phyloP scores from a whole-genome alignment of 2,113 vertebrate genomes.

The Chlorodrepanis virens region DNA sequence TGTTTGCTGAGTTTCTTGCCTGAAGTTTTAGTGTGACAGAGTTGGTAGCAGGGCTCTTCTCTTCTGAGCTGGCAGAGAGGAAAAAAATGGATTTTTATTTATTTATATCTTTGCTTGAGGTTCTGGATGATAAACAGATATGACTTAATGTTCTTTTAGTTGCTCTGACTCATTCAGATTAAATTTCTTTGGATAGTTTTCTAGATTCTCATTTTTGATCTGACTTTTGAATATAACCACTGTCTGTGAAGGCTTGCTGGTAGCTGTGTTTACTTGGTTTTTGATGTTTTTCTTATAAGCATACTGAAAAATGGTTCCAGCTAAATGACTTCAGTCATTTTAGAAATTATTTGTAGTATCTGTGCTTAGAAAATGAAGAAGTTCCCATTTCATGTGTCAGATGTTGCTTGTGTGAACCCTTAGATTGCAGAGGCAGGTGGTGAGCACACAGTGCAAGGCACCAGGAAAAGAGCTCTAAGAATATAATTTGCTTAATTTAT shows the following conservation, averaged over 20 bases:
- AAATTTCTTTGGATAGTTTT: neutral
- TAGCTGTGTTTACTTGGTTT: neutral
- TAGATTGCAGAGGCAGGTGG: neutral
- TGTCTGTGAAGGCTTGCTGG: neutral
- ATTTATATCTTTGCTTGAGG: neutral
- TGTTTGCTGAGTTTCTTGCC: neutral
- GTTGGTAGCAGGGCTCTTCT: neutral
- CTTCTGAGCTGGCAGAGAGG: neutral
- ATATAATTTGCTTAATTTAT: neutral
- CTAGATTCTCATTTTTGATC: neutral
- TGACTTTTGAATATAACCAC: neutral
- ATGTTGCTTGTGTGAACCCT: neutral
- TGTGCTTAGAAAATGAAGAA: neutral
- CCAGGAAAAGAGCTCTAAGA: neutral
- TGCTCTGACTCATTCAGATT: neutral
- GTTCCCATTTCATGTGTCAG: neutral
- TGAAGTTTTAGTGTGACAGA: neutral
- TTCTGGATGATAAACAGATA: neutral
- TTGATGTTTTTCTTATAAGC: neutral
- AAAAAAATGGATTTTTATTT: neutral
- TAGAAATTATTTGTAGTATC: neutral
- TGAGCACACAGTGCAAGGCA: neutral
- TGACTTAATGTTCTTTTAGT: neutral
- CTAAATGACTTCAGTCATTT: neutral
- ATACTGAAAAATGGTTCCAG: neutral